phyloP scores from a whole-genome alignment of 2,797 vertebrate genomes.

The Argya squamiceps region DNA sequence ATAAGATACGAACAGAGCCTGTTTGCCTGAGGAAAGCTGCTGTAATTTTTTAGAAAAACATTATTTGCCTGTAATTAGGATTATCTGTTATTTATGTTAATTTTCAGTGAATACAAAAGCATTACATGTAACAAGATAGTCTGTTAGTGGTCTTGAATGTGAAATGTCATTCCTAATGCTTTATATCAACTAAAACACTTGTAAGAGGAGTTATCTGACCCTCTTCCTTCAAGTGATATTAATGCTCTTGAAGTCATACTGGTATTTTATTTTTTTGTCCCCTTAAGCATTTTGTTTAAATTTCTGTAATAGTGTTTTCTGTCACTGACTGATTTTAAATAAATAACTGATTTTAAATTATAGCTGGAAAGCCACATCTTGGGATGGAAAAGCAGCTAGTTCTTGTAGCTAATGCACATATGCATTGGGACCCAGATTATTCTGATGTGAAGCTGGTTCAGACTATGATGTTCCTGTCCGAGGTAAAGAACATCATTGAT shows the following conservation, averaged over 20 bases:
- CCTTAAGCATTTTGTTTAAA: not conserved
- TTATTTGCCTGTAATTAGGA: not conserved
- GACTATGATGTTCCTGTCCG: slow-evolving; percentile 99
- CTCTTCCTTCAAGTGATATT: not conserved
- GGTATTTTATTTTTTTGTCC: not conserved
- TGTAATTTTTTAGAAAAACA: not conserved
- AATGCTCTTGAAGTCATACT: not conserved
- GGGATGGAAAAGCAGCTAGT: slow-evolving; percentile 95
- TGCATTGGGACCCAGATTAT: slow-evolving; percentile 99
- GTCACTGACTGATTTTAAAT: not conserved
- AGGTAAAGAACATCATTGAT: slow-evolving; percentile 97
- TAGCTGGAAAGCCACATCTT: slow-evolving; percentile 90
- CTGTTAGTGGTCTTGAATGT: not conserved
- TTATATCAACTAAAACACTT: not conserved
- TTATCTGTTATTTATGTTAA: not conserved
- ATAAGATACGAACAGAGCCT: not conserved
- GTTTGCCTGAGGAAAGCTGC: not conserved
- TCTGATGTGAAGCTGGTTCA: slow-evolving; percentile 97
- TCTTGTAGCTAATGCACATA: slow-evolving; percentile 95
- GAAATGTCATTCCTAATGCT: not conserved
- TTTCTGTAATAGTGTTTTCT: not conserved
- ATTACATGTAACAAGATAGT: not conserved
- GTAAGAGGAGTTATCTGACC: not conserved
- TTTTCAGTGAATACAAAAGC: not conserved
- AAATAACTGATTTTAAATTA: slow-evolving; percentile 19